Percentiles rank a stretch among this genome's conserved stretches.
These are phyloP conservation scores for Apantesis nais DNA, from an alignment of 2,888 invertebrate genomes.

Conservation along the genomic window DNA sequence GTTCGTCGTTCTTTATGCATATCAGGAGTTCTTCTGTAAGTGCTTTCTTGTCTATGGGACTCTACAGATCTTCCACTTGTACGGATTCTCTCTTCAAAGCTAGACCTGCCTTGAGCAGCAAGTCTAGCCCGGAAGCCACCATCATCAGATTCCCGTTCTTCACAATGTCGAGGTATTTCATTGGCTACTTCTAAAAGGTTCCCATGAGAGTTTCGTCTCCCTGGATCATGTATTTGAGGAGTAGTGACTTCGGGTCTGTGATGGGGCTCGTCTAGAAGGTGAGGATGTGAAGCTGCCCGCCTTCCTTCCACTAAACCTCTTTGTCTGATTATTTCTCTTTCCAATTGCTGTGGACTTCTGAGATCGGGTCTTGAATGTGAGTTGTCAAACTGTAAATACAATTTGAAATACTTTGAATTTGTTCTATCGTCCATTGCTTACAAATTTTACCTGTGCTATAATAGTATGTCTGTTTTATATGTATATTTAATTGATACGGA, in stretches of 20 bases:
- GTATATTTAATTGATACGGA: slow-evolving; percentile 3
- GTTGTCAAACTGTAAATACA: slow-evolving; percentile 73
- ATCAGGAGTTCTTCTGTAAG: slow-evolving; percentile 76
- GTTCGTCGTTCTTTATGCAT: slow-evolving; percentile 56
- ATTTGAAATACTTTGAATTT: not conserved
- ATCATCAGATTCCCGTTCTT: slow-evolving; percentile 86
- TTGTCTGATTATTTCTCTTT: slow-evolving; percentile 85
- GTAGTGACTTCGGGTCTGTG: slow-evolving; percentile 69
- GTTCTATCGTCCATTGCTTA: not conserved
- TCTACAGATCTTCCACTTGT: slow-evolving; percentile 78
- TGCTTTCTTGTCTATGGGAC: slow-evolving; percentile 65
- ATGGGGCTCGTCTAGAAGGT: slow-evolving; percentile 84
- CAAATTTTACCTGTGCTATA: not conserved
- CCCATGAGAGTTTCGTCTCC: slow-evolving; percentile 86
- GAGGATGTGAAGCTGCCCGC: slow-evolving; percentile 89
- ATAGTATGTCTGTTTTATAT: not conserved
- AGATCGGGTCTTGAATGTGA: slow-evolving; percentile 80
- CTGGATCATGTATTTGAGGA: slow-evolving; percentile 72
- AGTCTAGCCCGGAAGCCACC: slow-evolving; percentile 85
- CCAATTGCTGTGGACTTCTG: slow-evolving; percentile 87
- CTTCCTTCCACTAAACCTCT: slow-evolving; percentile 84
- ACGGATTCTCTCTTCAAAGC: slow-evolving; percentile 77
- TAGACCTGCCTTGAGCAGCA: slow-evolving; percentile 72
- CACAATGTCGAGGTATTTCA: slow-evolving; percentile 65
- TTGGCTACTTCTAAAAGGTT: slow-evolving; percentile 82